Evolutionary conservation across 1,140 invertebrate genomes (phyloP).

Genomic region (Lepeophtheirus salmonis): DNA sequence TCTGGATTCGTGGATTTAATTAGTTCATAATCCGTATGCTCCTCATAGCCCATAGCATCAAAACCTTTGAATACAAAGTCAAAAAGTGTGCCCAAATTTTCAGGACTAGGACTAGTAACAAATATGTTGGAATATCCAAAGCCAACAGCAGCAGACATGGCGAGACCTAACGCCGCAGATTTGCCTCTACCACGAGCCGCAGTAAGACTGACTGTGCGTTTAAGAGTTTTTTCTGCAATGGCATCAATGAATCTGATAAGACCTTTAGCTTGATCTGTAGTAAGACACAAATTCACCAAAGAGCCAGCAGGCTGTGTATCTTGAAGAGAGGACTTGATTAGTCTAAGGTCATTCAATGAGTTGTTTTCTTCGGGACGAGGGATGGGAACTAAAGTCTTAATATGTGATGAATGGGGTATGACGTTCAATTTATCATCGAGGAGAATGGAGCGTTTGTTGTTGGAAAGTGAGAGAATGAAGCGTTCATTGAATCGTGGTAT

Average conservation of each 20-base stretch:
- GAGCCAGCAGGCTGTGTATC: constrained; percentile 77
- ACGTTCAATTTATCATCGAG: constrained; percentile 83
- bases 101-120: constrained; percentile 90
- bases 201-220: constrained; percentile 80
- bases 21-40: constrained; percentile 87
- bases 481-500: constrained; percentile 89
- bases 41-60: constrained; percentile 82
- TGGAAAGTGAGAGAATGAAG: constrained; percentile 74
- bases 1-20: constrained; percentile 90
- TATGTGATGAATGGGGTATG: constrained; percentile 74
- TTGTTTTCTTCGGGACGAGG: constrained; percentile 27
- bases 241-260: constrained; percentile 84
- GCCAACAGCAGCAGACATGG: constrained; percentile 62
- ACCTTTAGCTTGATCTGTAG: constrained; percentile 46
- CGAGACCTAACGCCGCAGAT: constrained; percentile 87
- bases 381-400: constrained; percentile 51
- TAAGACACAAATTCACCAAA: constrained; percentile 63
- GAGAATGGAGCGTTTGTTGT: constrained; percentile 69
- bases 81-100: constrained; percentile 94
- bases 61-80: constrained; percentile 94
- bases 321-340: constrained; percentile 51
- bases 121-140: constrained; percentile 94
- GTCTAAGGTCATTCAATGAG: constrained; percentile 38
- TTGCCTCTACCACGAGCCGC: constrained; percentile 92
- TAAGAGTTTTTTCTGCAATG: constrained; percentile 73